phyloP scores from a whole-genome alignment of 2,113 vertebrate genomes.

The Labeo catla region DNA sequence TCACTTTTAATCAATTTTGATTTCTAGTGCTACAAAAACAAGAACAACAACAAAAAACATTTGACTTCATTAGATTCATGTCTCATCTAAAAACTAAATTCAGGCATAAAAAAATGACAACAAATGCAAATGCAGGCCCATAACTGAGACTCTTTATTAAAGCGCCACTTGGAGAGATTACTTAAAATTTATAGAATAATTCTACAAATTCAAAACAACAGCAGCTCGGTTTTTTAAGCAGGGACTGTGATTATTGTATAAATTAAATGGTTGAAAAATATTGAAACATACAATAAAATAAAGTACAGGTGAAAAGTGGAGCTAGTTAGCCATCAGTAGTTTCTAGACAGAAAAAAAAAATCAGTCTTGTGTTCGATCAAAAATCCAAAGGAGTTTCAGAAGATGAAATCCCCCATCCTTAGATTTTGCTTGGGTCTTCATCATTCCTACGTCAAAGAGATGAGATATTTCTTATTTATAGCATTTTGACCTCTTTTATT shows the following conservation, averaged over 20 bases:
- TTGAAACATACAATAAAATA: constrained; percentile 3
- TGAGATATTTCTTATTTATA: not conserved
- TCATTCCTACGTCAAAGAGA: constrained; percentile 57
- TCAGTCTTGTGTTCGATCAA: not conserved
- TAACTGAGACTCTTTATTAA: constrained; percentile 32
- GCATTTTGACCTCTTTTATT: not conserved
- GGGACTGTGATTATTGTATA: not conserved
- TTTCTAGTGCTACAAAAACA: not conserved
- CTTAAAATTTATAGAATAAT: not conserved
- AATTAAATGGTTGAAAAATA: not conserved
- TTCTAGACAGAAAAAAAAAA: not conserved
- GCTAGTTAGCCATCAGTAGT: not conserved
- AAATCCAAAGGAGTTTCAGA: not conserved
- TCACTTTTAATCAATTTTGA: not conserved
- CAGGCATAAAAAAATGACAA: not conserved
- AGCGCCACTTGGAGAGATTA: not conserved
- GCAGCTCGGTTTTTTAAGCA: not conserved
- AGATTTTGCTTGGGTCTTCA: constrained; percentile 72
- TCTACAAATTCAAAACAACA: not conserved
- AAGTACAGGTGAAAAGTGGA: constrained; percentile 1
- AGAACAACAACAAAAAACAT: not conserved
- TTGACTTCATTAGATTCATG: not conserved
- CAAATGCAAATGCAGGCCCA: not conserved
- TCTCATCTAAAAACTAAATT: not conserved
- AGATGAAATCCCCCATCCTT: constrained; percentile 39